Evolutionary conservation across 1,140 invertebrate genomes (phyloP).

Genomic region (Heliothis virescens): DNA sequence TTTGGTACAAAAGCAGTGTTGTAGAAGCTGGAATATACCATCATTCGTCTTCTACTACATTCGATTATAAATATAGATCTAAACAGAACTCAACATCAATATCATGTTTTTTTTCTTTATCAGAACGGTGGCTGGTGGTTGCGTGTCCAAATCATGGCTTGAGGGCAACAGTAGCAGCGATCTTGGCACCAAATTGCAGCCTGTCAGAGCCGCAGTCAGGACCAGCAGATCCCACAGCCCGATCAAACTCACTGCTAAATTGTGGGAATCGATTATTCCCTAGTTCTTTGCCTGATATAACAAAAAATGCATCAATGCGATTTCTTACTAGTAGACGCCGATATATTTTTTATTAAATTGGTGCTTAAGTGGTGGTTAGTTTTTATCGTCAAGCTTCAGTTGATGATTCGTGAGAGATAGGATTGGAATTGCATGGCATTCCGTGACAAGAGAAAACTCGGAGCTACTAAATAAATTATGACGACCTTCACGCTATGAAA

Average conservation of each 20-base stretch:
- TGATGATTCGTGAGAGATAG: not conserved
- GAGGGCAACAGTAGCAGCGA: constrained; percentile 71
- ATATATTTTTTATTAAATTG: constrained; percentile 22
- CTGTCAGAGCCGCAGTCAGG: constrained; percentile 70
- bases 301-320: constrained; percentile 32
- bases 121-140: constrained; percentile 19
- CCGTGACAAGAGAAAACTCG: not conserved
- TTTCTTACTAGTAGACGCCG: constrained; percentile 32
- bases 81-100: not conserved
- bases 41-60: too few relatives aligned
- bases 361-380: constrained; percentile 29
- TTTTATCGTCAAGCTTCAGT: constrained; percentile 5
- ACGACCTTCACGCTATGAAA: too few relatives aligned
- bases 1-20: too few relatives aligned
- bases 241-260: constrained; percentile 61
- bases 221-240: constrained; percentile 48
- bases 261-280: constrained; percentile 73
- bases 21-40: too few relatives aligned
- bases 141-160: constrained; percentile 67
- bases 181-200: constrained; percentile 68
- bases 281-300: not conserved
- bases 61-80: not conserved
- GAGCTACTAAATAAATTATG: not conserved
- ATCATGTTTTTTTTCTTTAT: not conserved
- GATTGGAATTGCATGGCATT: not conserved